Evolutionary conservation across 1,140 invertebrate species (phyloP), one percentile per base, ranked within the genome.

Genomic region (Rhyacophila brunnea): DNA sequence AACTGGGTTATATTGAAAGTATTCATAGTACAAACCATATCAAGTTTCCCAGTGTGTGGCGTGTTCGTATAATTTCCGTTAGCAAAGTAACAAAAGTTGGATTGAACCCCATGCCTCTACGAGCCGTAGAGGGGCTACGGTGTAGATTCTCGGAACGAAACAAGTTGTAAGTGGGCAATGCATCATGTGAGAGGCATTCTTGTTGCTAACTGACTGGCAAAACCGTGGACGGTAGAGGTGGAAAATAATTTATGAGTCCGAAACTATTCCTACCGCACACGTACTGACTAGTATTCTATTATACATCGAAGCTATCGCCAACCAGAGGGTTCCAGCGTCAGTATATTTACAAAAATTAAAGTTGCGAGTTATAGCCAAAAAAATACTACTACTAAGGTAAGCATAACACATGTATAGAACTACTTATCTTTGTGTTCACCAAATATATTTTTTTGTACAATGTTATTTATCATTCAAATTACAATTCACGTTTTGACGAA

Each of bases 121-220:
- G n/a, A 19, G 38, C 42, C 48, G 15, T 20, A 51, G 38, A n/a
- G 34, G 13, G 14, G 19, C 20, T 19, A 15, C 17, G 44, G 18
- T n/a, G 44, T 52, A 23, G 19, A 52, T 28, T 13, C 36, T 52
- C 23, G 4, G 23, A 52, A 52, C 36, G 40, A 40, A 63, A 59
- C 56, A 59, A 63, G 50, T 63, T 59, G 58, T 60, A 64, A 60
- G 57, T 60, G 62, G 57, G 62, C 62, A 56, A 64, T 64, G 62
- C 62, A 60, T 64, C 62, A 64, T 64, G 52, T 53, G 32, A 57
- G 14, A 36, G 58, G 50, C 55, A 63, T 63, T 63, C 61, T 58
- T 49, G 61, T 32, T 51, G 57, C 62, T 63, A 51, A 56, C 62
- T 57, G 62, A 57, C 62, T 59, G 52, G 53, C 57, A 43, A 52